A percentile compares a stretch with the other conserved stretches of the same genome.
phyloP scores from a whole-genome alignment of 2,113 vertebrate genomes.

The Chloropsis hardwickii region DNA sequence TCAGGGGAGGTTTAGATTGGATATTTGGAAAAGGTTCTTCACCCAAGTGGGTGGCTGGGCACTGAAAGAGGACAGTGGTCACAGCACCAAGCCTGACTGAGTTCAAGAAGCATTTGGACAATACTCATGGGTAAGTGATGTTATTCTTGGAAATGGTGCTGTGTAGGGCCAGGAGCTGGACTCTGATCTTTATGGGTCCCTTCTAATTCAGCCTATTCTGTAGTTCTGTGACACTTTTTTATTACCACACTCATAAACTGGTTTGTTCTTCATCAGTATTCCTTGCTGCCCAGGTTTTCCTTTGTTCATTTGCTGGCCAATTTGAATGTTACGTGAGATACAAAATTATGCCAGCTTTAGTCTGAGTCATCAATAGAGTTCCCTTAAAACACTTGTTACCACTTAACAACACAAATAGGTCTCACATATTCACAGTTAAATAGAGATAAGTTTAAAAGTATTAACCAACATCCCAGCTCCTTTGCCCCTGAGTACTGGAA shows the following conservation, averaged over 20 bases:
- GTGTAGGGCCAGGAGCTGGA: neutral
- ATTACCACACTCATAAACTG: neutral
- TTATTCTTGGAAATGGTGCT: neutral
- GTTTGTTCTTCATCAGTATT: neutral
- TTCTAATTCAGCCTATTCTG: neutral
- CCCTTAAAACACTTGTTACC: neutral
- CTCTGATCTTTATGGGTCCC: neutral
- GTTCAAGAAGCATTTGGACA: neutral
- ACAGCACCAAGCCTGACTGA: neutral
- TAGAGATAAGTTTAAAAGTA: neutral
- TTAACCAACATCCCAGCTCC: neutral
- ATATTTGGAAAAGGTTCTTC: neutral
- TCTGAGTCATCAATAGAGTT: neutral
- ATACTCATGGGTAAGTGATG: fast-evolving
- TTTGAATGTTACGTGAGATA: neutral
- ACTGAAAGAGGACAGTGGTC: neutral
- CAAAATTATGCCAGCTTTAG: neutral
- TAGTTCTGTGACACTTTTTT: neutral
- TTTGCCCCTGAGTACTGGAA: neutral
- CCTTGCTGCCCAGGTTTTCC: neutral
- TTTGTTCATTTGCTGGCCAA: neutral
- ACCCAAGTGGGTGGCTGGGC: fast-evolving
- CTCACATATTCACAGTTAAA: neutral
- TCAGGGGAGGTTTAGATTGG: neutral
- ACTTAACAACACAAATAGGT: neutral